phyloP scores from a whole-genome alignment of 2,888 invertebrate genomes.

The Ectemnius continuus region DNA sequence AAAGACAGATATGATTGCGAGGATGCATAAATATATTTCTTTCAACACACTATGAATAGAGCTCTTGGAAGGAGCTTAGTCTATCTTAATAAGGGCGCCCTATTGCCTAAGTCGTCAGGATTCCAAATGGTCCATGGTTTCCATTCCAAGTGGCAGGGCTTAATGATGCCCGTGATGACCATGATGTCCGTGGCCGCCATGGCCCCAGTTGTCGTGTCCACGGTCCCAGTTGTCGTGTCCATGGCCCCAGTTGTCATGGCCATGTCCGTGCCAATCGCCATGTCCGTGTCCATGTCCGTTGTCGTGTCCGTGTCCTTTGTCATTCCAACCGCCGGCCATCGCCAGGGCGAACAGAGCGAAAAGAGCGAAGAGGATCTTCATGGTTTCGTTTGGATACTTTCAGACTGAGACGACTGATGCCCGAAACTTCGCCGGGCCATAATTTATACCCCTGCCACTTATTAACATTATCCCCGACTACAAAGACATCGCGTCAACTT shows the following conservation, averaged over 20 bases:
- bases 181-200: neutral
- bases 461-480: neutral
- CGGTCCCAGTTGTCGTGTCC: neutral
- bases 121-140: neutral
- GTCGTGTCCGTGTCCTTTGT: neutral
- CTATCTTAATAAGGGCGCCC: neutral
- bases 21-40: conserved; percentile 3
- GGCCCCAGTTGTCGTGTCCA: neutral
- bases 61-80: neutral
- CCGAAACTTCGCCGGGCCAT: neutral
- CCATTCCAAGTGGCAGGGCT: neutral
- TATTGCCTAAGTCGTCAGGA: neutral
- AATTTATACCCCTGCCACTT: neutral
- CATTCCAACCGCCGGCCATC: neutral
- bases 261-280: neutral
- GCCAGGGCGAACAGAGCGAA: neutral
- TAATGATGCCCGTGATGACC: neutral
- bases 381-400: neutral
- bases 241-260: neutral
- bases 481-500: neutral
- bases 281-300: neutral
- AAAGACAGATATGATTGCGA: neutral
- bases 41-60: neutral
- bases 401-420: conserved; percentile 1
- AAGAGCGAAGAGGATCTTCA: neutral